Evolutionary conservation across 1,140 invertebrate species (phyloP), one percentile per base, ranked within the genome.

Genomic region (Drosophila sucinea): DNA sequence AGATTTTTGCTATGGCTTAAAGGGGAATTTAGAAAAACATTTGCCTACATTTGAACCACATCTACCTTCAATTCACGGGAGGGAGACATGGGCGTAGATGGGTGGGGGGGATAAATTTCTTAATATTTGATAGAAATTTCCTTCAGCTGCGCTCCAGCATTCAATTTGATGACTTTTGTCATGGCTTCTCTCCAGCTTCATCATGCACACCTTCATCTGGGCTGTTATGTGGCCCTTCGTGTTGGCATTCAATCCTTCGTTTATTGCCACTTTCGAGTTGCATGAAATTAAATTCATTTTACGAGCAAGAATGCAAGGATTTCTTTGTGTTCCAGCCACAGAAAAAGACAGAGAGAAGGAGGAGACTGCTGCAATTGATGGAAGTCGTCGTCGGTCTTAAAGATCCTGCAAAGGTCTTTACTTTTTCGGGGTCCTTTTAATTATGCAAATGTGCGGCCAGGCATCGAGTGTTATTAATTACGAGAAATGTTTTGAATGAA

Each of bases 221-320:
- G 30, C 73, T 73, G 81, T 67, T 68, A 70, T 77, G 47, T 47
- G 78, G 30, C 54, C 38, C 38, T 68, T 62, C 82, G 78, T 77
- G 79, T 57, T 61, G 84, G 84, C 68, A 86, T 86, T 77, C 56
- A 7, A 27, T 80, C 62, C 67, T 67, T 41, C 76, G 84, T 87
- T 87, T 87, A 87, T 87, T 87, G 77, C 80, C 84, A 87, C 80
- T 89, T 84, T 78, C 77, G 33, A 84, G 84, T 84, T 87, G 84
- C 84, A 84, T 81, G 84, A 89, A 87, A 89, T 89, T 70, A 78
- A 89, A 89, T 66, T 67, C 69, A 35, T 78, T 87, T 87, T 87
- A 87, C 84, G 84, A 89, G 62, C 73, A 78, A 71, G 73, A 74
- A 89, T 89, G 84, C 57, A 72, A 41, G 58, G 67, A 57, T 76